Evolutionary conservation across 2,888 invertebrate species (phyloP).

Genomic region (Lutraria lutraria): DNA sequence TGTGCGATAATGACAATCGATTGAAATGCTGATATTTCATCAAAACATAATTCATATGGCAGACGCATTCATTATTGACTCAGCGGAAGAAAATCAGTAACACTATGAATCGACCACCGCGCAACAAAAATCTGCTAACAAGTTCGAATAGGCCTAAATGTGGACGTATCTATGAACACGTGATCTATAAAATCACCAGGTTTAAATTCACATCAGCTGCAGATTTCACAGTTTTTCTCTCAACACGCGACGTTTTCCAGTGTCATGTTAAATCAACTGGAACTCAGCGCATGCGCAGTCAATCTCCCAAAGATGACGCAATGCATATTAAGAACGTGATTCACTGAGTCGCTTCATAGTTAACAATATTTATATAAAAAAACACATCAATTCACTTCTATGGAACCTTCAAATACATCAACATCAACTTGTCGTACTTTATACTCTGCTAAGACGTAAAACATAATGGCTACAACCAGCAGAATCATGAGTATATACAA

Average conservation of each 20-base stretch:
- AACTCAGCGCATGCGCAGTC: background rate
- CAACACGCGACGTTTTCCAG: background rate
- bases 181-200: background rate
- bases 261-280: background rate
- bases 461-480: conserved; percentile 84
- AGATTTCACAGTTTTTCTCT: background rate
- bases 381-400: conserved; percentile 57
- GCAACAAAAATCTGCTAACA: background rate
- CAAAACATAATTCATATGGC: background rate
- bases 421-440: conserved; percentile 80
- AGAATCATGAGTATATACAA: conserved; percentile 84
- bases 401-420: conserved; percentile 60
- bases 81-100: background rate
- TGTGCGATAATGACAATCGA: background rate
- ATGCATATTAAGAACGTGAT: background rate
- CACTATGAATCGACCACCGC: background rate
- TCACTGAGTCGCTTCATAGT: conserved; percentile 14
- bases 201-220: background rate
- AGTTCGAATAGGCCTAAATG: background rate
- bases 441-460: conserved; percentile 85
- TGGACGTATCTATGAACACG: background rate
- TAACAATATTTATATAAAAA: background rate
- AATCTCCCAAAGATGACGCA: conserved; percentile 2
- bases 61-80: background rate
- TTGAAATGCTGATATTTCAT: background rate